phyloP scores from a whole-genome alignment of 2,797 vertebrate genomes.

The Channallabes apus region DNA sequence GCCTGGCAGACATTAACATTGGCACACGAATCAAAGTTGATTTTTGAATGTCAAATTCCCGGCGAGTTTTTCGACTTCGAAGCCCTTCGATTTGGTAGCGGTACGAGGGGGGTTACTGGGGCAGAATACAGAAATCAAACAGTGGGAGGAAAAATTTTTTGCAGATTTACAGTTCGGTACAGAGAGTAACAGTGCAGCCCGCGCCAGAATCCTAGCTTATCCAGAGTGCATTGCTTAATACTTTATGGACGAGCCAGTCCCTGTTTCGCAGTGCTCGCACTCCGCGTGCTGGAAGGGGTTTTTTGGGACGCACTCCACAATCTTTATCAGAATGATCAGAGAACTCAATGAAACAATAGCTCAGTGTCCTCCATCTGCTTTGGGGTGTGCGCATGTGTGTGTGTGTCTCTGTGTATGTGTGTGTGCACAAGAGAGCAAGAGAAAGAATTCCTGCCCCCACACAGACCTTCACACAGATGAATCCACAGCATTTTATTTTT shows the following conservation, averaged over 20 bases:
- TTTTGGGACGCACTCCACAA: slow-evolving; percentile 34
- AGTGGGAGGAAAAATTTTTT: slow-evolving; percentile 26
- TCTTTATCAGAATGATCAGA: slow-evolving; percentile 43
- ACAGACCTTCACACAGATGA: slow-evolving; percentile 33
- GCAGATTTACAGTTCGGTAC: slow-evolving; percentile 43
- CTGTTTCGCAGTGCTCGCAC: slow-evolving; percentile 25
- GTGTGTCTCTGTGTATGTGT: slow-evolving; percentile 13
- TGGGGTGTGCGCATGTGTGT: slow-evolving; percentile 2
- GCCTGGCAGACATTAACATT: slow-evolving; percentile 13
- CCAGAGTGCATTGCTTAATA: slow-evolving; percentile 37
- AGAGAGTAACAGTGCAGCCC: slow-evolving; percentile 26
- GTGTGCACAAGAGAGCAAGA: neutral
- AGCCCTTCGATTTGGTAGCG: slow-evolving; percentile 4
- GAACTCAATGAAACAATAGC: slow-evolving; percentile 47
- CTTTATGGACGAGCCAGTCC: slow-evolving; percentile 18
- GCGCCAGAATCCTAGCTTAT: slow-evolving; percentile 29
- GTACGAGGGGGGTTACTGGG: slow-evolving; percentile 12
- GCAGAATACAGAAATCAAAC: slow-evolving; percentile 55
- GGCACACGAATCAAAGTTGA: slow-evolving; percentile 19
- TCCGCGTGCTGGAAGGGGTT: slow-evolving; percentile 17
- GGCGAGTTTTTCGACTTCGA: neutral
- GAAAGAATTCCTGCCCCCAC: slow-evolving; percentile 16
- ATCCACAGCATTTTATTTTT: slow-evolving; percentile 5
- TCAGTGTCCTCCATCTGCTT: slow-evolving; percentile 49
- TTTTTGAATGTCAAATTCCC: slow-evolving; percentile 34